A percentile compares a stretch with the other conserved stretches of the same genome.
Conservation (phyloP, 2,113 vertebrate genomes). For the Benitochromis conjunctus region DNA sequence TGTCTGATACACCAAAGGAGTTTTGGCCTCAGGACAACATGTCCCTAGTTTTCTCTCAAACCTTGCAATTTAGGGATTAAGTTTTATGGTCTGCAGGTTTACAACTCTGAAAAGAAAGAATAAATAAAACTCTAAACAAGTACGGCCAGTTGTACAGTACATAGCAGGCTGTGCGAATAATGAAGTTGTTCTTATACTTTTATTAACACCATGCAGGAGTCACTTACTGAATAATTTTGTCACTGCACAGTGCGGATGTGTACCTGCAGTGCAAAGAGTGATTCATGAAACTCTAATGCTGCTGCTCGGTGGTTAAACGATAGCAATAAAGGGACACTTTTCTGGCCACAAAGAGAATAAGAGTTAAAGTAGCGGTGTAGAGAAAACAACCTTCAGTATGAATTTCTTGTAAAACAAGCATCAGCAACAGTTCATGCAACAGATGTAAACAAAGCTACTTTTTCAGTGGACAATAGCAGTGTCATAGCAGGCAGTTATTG, state of each 20-base stretch:
- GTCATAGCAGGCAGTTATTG: neutral
- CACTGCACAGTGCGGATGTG: neutral
- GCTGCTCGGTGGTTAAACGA: neutral
- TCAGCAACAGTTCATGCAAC: neutral
- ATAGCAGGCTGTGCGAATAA: neutral
- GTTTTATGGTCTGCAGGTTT: neutral
- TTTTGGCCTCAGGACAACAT: neutral
- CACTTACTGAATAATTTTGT: neutral
- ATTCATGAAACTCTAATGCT: conserved; percentile 9
- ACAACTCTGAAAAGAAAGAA: neutral
- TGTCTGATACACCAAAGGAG: neutral
- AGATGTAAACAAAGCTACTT: neutral
- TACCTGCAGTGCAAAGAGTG: conserved; percentile 14
- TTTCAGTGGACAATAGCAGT: neutral
- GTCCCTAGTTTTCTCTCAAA: neutral
- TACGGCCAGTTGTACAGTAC: neutral
- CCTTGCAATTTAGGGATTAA: neutral
- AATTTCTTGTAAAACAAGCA: neutral
- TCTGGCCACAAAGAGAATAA: neutral
- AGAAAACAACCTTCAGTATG: neutral
- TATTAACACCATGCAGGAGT: neutral
- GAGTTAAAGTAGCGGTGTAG: neutral
- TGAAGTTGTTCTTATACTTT: neutral
- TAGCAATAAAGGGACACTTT: neutral
- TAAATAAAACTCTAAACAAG: neutral